Conservation (phyloP, 2,797 vertebrate species). For the Ceryle rudis region DNA sequence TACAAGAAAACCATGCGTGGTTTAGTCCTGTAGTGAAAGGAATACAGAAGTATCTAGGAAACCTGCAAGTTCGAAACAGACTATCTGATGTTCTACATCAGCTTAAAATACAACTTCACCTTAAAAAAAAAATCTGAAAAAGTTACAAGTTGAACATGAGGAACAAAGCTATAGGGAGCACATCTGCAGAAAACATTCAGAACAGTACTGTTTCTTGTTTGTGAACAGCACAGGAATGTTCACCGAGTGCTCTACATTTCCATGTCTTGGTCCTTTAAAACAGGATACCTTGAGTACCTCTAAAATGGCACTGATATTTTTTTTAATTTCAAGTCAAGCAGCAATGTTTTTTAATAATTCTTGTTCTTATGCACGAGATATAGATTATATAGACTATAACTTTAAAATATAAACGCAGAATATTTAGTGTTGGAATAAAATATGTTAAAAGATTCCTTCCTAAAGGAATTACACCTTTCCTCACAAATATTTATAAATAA, state of each 20-base stretch:
- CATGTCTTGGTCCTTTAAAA: background rate
- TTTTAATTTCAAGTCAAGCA: background rate
- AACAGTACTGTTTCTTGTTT: background rate
- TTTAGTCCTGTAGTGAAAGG: background rate
- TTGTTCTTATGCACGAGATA: background rate
- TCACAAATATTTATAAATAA: background rate
- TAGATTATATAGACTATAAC: background rate
- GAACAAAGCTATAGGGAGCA: rapidly evolving
- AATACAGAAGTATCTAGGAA: background rate
- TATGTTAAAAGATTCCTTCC: background rate
- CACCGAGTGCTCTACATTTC: background rate
- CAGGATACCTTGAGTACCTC: background rate
- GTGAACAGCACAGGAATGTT: background rate
- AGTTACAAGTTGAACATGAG: background rate
- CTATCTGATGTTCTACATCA: background rate
- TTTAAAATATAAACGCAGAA: background rate
- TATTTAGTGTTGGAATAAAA: background rate
- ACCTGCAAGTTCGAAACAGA: background rate
- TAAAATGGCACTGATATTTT: background rate
- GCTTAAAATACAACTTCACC: background rate
- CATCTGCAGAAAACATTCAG: background rate
- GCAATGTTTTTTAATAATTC: background rate
- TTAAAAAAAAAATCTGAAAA: background rate
- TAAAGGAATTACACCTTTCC: background rate
- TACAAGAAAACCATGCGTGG: background rate